Base-by-base conservation (phyloP, 2,888 invertebrate genomes). In the Ecliptopera silaceata region DNA sequence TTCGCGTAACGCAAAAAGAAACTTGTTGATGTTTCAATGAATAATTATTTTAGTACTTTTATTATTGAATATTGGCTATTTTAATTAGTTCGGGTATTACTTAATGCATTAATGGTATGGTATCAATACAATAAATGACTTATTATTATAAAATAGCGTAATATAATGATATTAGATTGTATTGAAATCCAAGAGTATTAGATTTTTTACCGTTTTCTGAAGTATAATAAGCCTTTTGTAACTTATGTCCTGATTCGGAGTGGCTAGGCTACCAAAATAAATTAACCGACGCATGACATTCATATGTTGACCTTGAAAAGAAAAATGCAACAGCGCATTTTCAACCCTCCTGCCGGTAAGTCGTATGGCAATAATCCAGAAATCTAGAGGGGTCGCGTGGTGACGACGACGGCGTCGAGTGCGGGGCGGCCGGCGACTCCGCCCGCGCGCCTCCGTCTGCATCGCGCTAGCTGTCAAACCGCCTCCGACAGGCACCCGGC, bases 401-500 rank as follows among this genome's bases (percentile, higher is more conserved):
- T 77, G 74, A 64, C 68, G 80, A 72, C 75, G 77, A 70, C 77
- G 76, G 77, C 77, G 75, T 75, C 76, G 75, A 74, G 79, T 68
- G 80, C 77, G 81, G 82, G 80, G 80, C 81, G 79, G 76, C 71
- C 77, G 72, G 69, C 68, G 67, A 67, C 73, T 73, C 87, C 86
- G 79, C 88, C 86, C 88, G 86, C 87, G 77, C 82, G 81, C 86
- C 81, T 77, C 79, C 77, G 77, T 72, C 79, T 77, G 78, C 77
- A 74, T 82, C 75, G 80, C 75, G 74, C 74, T 80, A 86, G 86
- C 88, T 91, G 89, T 91, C 91, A 91, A 90, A 91, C 87, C 85
- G 90, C 88, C 90, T 88, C 83, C 81, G 88, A 84, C 89, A 74
- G 88, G 87, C 89, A 86, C 76, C 78, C 86, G 86, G 82, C 86